Evolutionary conservation across 2,888 invertebrate genomes (phyloP).

Genomic region (Chrysolina oricalcia): DNA sequence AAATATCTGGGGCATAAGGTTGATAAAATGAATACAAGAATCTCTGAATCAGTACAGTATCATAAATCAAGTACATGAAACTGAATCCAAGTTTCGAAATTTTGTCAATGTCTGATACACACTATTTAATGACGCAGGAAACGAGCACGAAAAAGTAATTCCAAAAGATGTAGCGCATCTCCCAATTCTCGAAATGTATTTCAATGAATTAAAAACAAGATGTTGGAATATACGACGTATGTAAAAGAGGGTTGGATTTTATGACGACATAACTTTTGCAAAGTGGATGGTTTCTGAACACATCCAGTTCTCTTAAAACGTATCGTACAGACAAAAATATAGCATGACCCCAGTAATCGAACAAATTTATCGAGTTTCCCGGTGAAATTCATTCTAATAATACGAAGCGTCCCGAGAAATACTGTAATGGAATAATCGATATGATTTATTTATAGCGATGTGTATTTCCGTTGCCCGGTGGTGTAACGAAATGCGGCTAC

Average conservation of each 20-base stretch:
- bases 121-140: background rate
- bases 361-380: background rate
- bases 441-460: background rate
- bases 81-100: too few species aligned
- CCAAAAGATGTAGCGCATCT: background rate
- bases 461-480: background rate
- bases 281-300: constrained; percentile 14
- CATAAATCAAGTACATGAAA: too few species aligned
- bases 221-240: constrained; percentile 28
- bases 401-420: background rate
- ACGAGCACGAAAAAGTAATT: constrained; percentile 1
- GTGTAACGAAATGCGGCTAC: background rate
- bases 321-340: constrained; percentile 2
- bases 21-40: too few species aligned
- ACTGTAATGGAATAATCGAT: background rate
- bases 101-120: background rate
- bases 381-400: background rate
- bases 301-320: background rate
- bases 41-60: too few species aligned
- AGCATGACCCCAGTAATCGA: constrained; percentile 2
- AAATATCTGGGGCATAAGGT: too few species aligned
- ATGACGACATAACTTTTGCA: constrained; percentile 24
- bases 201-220: constrained; percentile 23
- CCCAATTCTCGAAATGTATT: constrained; percentile 4
- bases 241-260: constrained; percentile 25